Evolutionary conservation across 2,888 invertebrate genomes (phyloP).

Genomic region (Physocephala rufipes): DNA sequence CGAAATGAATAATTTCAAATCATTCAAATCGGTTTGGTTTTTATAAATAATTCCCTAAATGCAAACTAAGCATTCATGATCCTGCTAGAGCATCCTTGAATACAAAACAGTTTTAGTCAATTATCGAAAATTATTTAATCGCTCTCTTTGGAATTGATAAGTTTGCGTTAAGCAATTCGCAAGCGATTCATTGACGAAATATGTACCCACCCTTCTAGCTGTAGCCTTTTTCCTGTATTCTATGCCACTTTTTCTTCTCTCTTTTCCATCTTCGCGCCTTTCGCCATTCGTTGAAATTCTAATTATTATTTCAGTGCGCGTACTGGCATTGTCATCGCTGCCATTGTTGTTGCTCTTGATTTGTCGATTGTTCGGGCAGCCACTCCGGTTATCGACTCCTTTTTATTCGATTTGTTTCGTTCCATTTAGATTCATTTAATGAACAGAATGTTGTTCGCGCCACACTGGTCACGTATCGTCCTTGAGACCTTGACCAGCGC

Average conservation of each 20-base stretch:
- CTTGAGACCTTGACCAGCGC: conserved; percentile 16
- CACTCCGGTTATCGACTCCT: not conserved
- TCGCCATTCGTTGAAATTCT: conserved; percentile 56
- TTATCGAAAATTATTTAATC: not conserved
- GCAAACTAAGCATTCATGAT: too few relatives aligned
- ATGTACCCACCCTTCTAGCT: not conserved
- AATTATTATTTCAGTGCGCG: conserved; percentile 57
- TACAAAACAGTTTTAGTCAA: not conserved
- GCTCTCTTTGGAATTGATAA: not conserved
- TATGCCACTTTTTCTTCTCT: not conserved
- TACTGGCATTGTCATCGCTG: conserved; percentile 16
- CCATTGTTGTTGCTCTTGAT: too few relatives aligned
- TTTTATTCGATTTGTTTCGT: not conserved
- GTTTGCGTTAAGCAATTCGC: not conserved
- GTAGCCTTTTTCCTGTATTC: not conserved
- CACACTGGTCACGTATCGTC: conserved; percentile 25
- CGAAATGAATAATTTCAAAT: too few relatives aligned
- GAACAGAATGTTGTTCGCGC: not conserved
- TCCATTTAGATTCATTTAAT: not conserved
- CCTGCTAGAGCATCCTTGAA: not conserved
- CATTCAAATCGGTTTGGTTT: too few relatives aligned
- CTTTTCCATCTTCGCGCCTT: not conserved
- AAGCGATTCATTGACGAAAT: not conserved
- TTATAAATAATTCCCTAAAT: too few relatives aligned
- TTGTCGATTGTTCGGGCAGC: conserved; percentile 3